phyloP scores from a whole-genome alignment of 1,140 invertebrate genomes.

The Harpegnathos saltator region DNA sequence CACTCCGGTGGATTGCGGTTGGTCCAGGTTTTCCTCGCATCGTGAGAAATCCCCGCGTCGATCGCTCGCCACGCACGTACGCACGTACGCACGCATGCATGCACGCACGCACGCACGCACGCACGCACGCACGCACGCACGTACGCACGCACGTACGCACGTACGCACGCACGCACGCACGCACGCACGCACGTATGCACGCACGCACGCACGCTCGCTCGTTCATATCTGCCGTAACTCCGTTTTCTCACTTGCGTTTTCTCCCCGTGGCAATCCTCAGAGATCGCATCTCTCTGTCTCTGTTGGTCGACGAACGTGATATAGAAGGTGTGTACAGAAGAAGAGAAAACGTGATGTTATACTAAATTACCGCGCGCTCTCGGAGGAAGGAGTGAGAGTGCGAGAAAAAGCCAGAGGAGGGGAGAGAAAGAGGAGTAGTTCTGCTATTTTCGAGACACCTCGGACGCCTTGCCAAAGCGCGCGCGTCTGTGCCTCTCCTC shows the following conservation, averaged over 20 bases:
- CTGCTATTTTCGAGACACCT: conserved; percentile 74
- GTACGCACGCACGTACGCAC: not conserved
- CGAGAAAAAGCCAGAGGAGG: conserved; percentile 24
- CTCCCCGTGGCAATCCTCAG: not conserved
- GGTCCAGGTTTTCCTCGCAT: conserved; percentile 66
- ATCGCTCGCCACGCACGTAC: not conserved
- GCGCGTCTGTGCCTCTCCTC: conserved; percentile 27
- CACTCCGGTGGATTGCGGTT: conserved; percentile 62
- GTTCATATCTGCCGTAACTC: not conserved
- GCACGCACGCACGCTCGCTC: not conserved
- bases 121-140: not conserved
- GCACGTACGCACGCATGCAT: not conserved
- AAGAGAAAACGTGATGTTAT: conserved; percentile 17
- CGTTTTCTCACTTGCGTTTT: not conserved
- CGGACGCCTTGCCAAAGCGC: conserved; percentile 69
- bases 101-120: too few relatives aligned
- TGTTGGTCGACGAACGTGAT: not conserved
- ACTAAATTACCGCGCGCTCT: conserved; percentile 5
- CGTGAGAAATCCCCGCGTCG: not conserved
- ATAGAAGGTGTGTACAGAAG: not conserved
- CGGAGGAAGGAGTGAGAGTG: conserved; percentile 3
- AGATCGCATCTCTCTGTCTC: not conserved
- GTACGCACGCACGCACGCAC: not conserved
- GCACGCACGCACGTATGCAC: not conserved
- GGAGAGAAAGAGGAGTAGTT: conserved; percentile 53